These are phyloP conservation scores for Lithodes maja DNA, from an alignment of 2,888 invertebrate species.

Conservation along the genomic window DNA sequence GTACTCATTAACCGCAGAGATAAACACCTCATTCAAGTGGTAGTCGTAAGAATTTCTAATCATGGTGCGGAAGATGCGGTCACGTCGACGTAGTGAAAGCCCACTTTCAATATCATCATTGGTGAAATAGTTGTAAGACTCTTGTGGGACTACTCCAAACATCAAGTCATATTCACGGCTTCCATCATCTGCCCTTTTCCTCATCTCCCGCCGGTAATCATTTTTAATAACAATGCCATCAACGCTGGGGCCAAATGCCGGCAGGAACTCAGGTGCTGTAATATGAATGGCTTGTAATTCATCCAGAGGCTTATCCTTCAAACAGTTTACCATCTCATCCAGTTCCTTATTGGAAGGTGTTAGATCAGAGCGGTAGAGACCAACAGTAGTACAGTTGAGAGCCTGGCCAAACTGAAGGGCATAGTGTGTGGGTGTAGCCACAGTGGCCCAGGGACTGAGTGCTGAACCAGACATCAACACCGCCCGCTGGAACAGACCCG, in stretches of 20 bases:
- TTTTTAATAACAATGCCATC: constrained; percentile 92
- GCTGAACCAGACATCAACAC: constrained; percentile 92
- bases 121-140: constrained; percentile 93
- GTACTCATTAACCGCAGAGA: constrained; percentile 97
- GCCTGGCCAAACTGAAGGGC: constrained; percentile 89
- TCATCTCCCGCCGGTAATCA: constrained; percentile 72
- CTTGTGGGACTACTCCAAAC: constrained; percentile 92
- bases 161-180: constrained; percentile 86
- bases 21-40: constrained; percentile 92
- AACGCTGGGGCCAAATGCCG: constrained; percentile 91
- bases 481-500: constrained; percentile 85
- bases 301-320: constrained; percentile 84
- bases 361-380: constrained; percentile 23
- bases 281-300: constrained; percentile 70
- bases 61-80: constrained; percentile 91
- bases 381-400: constrained; percentile 81
- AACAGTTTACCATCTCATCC: constrained; percentile 83
- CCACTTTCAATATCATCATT: constrained; percentile 89
- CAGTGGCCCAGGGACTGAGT: constrained; percentile 90
- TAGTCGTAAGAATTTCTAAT: constrained; percentile 88
- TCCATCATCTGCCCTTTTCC: constrained; percentile 55
- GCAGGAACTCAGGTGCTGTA: constrained; percentile 70
- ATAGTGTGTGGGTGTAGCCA: constrained; percentile 87
- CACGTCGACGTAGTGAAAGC: constrained; percentile 91
- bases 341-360: constrained; percentile 69